Percentiles rank a stretch among this genome's conserved stretches.
These are phyloP conservation scores for Ctenoplectra terminalis DNA, from an alignment of 1,140 invertebrate genomes.

Conservation along the genomic window DNA sequence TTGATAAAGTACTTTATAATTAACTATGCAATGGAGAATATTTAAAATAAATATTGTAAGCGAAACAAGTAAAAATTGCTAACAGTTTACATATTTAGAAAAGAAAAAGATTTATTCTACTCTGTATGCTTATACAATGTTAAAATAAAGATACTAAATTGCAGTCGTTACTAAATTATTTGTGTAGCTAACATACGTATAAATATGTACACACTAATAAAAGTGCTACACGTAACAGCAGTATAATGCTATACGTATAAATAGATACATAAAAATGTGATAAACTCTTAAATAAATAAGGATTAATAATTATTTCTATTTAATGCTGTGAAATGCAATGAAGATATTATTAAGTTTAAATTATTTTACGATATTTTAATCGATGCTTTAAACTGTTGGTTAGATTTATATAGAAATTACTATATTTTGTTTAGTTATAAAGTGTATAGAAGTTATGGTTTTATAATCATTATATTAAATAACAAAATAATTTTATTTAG, in stretches of 20 bases:
- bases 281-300: too few relatives aligned
- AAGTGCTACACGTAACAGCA: background rate
- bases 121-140: background rate
- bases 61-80: background rate
- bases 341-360: background rate
- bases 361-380: background rate
- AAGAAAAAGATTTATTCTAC: background rate
- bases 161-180: background rate
- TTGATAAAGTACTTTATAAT: constrained; percentile 17
- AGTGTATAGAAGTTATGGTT: background rate
- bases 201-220: background rate
- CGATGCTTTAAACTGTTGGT: background rate
- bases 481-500: background rate
- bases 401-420: background rate
- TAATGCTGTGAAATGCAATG: too few relatives aligned
- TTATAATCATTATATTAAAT: background rate
- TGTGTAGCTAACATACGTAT: background rate
- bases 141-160: background rate
- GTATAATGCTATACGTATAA: background rate
- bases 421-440: background rate
- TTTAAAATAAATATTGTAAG: constrained; percentile 6
- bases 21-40: constrained; percentile 14
- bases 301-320: too few relatives aligned
- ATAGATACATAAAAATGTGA: background rate
- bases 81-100: background rate